A percentile compares a stretch with the other conserved stretches of the same genome.
phyloP scores from a whole-genome alignment of 2,113 vertebrate genomes.

The Phaethornis superciliosus region DNA sequence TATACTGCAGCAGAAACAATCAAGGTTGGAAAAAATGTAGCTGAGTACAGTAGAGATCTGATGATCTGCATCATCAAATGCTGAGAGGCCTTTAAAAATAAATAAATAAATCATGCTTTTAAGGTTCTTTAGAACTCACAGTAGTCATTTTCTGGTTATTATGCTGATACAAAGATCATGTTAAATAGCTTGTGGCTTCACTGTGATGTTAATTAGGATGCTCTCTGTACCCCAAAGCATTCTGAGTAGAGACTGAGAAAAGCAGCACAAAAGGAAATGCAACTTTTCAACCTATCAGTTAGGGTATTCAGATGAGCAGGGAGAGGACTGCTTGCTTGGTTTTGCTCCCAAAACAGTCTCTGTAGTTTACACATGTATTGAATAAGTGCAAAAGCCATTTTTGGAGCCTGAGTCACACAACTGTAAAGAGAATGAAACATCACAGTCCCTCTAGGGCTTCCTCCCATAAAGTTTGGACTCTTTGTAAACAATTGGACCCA shows the following conservation, averaged over 20 bases:
- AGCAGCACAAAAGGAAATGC: neutral
- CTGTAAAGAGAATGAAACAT: neutral
- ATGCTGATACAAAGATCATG: neutral
- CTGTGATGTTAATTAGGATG: neutral
- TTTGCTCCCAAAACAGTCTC: neutral
- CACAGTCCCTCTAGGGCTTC: neutral
- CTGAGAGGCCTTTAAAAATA: neutral
- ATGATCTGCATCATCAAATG: neutral
- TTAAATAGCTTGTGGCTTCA: slow-evolving; percentile 8
- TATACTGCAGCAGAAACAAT: neutral
- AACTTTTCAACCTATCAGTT: neutral
- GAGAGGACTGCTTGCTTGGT: neutral
- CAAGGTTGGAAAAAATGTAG: neutral
- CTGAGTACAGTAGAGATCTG: neutral
- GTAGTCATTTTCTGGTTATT: neutral
- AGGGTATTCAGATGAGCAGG: neutral
- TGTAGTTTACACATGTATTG: neutral
- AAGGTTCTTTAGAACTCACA: neutral
- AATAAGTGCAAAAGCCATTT: neutral
- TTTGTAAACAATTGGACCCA: neutral
- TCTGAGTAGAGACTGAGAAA: neutral
- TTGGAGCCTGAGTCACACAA: neutral
- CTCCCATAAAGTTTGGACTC: neutral
- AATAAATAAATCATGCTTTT: neutral
- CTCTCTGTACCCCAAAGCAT: neutral